Conservation (phyloP, 1,140 invertebrate genomes). For the Microvelia longipes region DNA sequence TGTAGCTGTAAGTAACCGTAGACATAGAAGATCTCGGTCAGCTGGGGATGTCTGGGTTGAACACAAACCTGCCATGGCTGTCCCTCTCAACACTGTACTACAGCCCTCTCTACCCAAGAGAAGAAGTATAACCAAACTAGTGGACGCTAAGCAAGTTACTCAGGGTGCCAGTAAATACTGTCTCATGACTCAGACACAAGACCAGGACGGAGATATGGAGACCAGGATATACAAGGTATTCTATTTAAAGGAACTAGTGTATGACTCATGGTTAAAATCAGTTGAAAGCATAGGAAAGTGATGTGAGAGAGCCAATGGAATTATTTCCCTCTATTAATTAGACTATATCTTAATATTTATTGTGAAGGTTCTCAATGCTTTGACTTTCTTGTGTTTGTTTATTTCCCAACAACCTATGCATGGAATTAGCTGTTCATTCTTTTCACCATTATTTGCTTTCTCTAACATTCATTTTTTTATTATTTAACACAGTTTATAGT, state of each 20-base stretch:
- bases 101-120: slow-evolving; percentile 69
- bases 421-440: too few species aligned
- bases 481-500: too few species aligned
- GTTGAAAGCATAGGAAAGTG: too few species aligned
- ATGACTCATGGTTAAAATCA: too few species aligned
- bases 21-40: slow-evolving; percentile 62
- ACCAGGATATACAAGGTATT: slow-evolving; percentile 81
- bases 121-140: slow-evolving; percentile 68
- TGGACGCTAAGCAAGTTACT: slow-evolving; percentile 49
- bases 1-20: slow-evolving; percentile 46
- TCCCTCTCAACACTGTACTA: slow-evolving; percentile 66
- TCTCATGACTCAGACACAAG: slow-evolving; percentile 76
- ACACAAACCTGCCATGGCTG: slow-evolving; percentile 59
- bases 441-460: too few species aligned
- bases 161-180: slow-evolving; percentile 72
- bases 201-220: slow-evolving; percentile 79
- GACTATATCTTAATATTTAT: too few species aligned
- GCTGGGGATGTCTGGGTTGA: slow-evolving; percentile 74
- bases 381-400: too few species aligned
- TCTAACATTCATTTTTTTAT: too few species aligned
- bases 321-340: too few species aligned
- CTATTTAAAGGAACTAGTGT: too few species aligned
- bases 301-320: background rate
- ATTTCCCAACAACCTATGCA: too few species aligned
- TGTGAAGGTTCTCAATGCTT: too few species aligned